These are phyloP conservation scores for Bembecia ichneumoniformis DNA, from an alignment of 2,888 invertebrate genomes.

Conservation along the genomic window DNA sequence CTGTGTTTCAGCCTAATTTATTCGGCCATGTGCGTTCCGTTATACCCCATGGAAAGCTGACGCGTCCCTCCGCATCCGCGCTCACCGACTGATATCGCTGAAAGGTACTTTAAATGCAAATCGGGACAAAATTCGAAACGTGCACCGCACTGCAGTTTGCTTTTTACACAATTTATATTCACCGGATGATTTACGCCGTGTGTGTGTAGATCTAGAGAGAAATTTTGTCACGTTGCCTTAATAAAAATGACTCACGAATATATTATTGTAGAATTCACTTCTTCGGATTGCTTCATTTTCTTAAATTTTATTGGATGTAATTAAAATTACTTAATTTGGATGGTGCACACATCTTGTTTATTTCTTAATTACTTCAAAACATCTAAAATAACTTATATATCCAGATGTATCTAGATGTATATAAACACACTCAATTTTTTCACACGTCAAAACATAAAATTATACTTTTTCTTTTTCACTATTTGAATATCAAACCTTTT, in stretches of 20 bases:
- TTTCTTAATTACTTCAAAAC: no score
- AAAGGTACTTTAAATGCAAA: constrained; percentile 55
- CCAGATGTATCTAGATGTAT: no score
- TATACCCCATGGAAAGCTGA: constrained; percentile 13
- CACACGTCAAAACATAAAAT: no score
- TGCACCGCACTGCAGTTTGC: constrained; percentile 27
- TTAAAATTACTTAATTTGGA: no score
- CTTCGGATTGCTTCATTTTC: background rate
- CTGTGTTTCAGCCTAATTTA: constrained; percentile 21
- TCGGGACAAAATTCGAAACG: constrained; percentile 32
- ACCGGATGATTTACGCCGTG: constrained; percentile 13
- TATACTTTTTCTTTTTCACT: no score
- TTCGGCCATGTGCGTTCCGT: constrained; percentile 14
- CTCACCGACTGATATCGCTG: constrained; percentile 27
- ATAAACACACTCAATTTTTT: no score
- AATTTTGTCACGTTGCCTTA: background rate
- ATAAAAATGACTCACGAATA: background rate
- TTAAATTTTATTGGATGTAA: no score
- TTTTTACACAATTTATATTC: constrained; percentile 16
- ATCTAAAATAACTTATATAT: no score
- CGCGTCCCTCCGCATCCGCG: constrained; percentile 2
- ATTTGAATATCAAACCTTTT: no score
- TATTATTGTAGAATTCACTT: no score
- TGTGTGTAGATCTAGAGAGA: constrained; percentile 1
- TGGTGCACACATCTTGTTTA: no score